Base-by-base conservation (phyloP, 1,140 invertebrate genomes). In the Ooceraea biroi region DNA sequence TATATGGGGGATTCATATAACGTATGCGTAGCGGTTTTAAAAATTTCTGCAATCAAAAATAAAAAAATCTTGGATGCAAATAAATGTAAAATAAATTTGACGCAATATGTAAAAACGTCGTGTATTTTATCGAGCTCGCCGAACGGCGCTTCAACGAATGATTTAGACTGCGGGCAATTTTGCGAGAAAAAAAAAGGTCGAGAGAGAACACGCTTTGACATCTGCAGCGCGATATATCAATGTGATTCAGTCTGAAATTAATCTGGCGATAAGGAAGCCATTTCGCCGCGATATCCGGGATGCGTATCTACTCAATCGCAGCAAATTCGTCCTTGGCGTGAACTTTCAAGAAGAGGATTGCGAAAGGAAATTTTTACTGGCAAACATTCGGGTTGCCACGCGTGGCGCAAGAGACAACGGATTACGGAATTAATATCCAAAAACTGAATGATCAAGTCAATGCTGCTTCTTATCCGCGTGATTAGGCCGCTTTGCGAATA, bases 21-120 rank as follows among this genome's bases (percentile, higher is more conserved):
- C 66, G 10, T 71, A 57, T 44, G 76, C 50, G 25, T 25, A 30
- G 41, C 76, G 52, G 17, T 57, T 69, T 55, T n/a, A 69, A 58
- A 77, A 71, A 80, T 30, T 80, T 80, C 41, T 71, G 30, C 65
- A 36, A 46, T n/a, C 7, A 57, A 57, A 69, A 80, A 80, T 27
- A 80, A 80, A 80, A 78, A 55, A 19, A 46, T 14, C 41, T 76
- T 80, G 50, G 25, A 71, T 71, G 76, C 76, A 57, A 71, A 80
- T 80, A 80, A 80, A 80, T 80, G 65, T 57, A 44, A 71, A 58
- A 80, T 71, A 80, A 80, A 80, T 80, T 80, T 80, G 76, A 80
- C 65, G 76, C 76, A 80, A 80, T 80, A 80, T 80, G 76, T 71
- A 71, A 80, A 71, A 80, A 55, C 52, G 65, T 71, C 50, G 50